A percentile compares a stretch with the other conserved stretches of the same genome.
Conservation (phyloP, 1,140 invertebrate species). For the Anoplolepis gracilipes region DNA sequence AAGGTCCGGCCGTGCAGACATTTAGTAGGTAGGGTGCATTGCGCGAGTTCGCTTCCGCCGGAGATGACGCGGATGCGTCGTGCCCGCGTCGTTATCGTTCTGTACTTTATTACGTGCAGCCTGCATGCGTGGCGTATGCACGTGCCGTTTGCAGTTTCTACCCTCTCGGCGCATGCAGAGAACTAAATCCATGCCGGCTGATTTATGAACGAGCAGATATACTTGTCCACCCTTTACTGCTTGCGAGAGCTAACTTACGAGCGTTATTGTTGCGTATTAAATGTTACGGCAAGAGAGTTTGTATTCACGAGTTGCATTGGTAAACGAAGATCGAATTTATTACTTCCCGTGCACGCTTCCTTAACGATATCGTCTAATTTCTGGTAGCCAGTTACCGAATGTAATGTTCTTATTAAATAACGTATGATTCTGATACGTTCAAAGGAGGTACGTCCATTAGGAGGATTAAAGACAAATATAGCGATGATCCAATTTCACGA, state of each 20-base stretch:
- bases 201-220: slow-evolving; percentile 68
- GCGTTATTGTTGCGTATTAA: slow-evolving; percentile 69
- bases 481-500: slow-evolving; percentile 15
- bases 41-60: slow-evolving; percentile 40
- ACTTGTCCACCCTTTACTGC: slow-evolving; percentile 55
- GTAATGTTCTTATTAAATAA: slow-evolving; percentile 31
- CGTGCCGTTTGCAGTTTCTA: neutral
- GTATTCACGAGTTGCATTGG: slow-evolving; percentile 6
- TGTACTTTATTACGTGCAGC: slow-evolving; percentile 80
- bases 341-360: neutral
- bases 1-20: neutral
- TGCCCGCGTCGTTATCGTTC: slow-evolving; percentile 78
- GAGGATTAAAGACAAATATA: slow-evolving; percentile 59
- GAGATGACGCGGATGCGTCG: slow-evolving; percentile 75
- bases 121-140: slow-evolving; percentile 52
- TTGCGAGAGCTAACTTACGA: slow-evolving; percentile 39
- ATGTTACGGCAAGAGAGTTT: slow-evolving; percentile 54
- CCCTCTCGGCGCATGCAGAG: slow-evolving; percentile 23
- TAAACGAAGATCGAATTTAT: slow-evolving; percentile 23
- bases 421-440: slow-evolving; percentile 9
- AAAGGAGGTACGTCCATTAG: slow-evolving; percentile 24
- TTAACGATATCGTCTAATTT: slow-evolving; percentile 12
- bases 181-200: slow-evolving; percentile 52
- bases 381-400: neutral
- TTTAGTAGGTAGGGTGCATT: slow-evolving; percentile 17